Base-by-base conservation (phyloP, 2,113 vertebrate species). In the Antidorcas marsupialis region DNA sequence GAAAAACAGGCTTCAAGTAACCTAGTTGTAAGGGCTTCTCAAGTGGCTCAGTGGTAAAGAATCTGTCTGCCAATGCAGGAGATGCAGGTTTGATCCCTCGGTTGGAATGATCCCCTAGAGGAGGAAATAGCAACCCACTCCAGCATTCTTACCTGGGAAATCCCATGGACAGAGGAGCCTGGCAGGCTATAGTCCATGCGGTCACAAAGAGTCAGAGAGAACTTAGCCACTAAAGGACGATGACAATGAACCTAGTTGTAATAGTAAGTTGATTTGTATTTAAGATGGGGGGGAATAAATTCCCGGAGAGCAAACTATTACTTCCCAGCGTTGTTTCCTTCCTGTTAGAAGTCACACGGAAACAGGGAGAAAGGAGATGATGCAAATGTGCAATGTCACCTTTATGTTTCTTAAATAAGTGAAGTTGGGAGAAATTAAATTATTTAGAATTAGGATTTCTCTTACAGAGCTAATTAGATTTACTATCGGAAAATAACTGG, bases 361-460 rank as follows among this genome's bases (percentile, higher is more conserved):
- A 91, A 62, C 9, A 25, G n/a, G 36, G 36, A 79, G 30, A 39
- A 23, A 74, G 47, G 59, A 55, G 62, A 93, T 84, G 78, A 57
- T 15, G 39, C 1, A 5, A 60, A 89, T 94, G n/a, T 71, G 36
- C 3, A 15, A 2, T 64, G 19, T 79, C 55, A 71, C n/a, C 52
- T 93, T 95, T 87, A n/a, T 55, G 28, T 90, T 96, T 57, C 62
- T 85, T 92, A 83, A 81, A 36, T 33, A 64, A 93, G 39, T 71
- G 64, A 57, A 71, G 57, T 84, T 94, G 94, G 45, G 45, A 14
- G 39, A 88, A 91, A 91, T 81, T 67, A 53, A 82, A 52, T 82
- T 93, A 76, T 84, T 91, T 92, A 74, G 74, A 87, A 30, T 90
- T 86, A 93, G 43, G 33, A 55, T 96, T 93, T 95, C 28, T 97